Evolutionary conservation across 92 coral and sea anemone species (phyloP), one percentile per base, ranked within the genome.

Genomic region (Actinostola sp.): DNA sequence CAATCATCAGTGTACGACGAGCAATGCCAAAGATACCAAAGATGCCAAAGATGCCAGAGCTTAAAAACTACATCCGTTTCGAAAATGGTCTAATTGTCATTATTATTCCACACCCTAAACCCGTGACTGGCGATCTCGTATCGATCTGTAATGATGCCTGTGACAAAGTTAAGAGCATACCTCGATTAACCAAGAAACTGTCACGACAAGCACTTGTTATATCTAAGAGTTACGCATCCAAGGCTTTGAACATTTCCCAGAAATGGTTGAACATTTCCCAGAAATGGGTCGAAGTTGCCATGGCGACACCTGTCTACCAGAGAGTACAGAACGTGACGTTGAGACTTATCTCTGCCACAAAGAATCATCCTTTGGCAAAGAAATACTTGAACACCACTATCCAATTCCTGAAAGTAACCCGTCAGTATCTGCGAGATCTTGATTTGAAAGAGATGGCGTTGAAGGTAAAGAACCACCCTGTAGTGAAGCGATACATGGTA

Each of bases 31-130:
- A n/a, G n/a, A n/a, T n/a, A n/a, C n/a, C n/a, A 2, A 29, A 44
- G 41, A 41, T 67, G 14, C 12, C 86, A 44, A n/a, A n/a, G n/a
- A 78, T 87, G 2, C 67, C 62, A 5, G 88, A 82, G 33, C 42
- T 89, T 16, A 87, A 87, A 14, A 73, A 78, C 23, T 87, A 87
- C 65, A 71, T 91, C 60, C 92, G 68, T 36, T 84, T 91, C 14
- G 74, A 75, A 8, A 78, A 87, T 2, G 90, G 87, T 17, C 70
- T 81, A n/a, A 68, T 91, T 12, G 57, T 82, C 33, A 17, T 91
- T 16, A 63, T 68, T 23, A 80, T 91, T 35, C 97, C 97, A 30
- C 96, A 90, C 62, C 86, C 87, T 8, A 63, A 70, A 43, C 61
- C 75, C 15, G 64, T 90, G 25, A 67, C 38, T 29, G 86, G 84